Evolutionary conservation across 2,113 vertebrate genomes (phyloP).

Genomic region (Cottus gobio): DNA sequence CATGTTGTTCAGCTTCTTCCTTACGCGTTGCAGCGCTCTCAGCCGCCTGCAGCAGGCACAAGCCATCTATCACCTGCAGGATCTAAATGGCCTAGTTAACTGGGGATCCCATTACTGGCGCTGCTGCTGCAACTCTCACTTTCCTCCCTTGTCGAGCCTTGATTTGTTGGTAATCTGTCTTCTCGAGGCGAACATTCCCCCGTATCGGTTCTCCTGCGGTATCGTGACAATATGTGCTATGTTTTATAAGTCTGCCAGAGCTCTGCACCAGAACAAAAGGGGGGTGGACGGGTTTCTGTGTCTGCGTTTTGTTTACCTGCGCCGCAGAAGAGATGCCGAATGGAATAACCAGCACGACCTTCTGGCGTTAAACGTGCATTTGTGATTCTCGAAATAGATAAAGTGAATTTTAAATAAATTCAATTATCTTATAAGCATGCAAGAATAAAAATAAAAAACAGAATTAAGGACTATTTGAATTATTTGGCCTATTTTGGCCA

Average conservation of each 20-base stretch:
- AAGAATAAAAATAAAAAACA: neutral
- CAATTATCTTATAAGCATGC: neutral
- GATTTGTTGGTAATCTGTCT: slow-evolving; percentile 66
- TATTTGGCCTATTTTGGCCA: too few relatives aligned
- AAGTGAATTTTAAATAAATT: neutral
- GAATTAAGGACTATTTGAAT: neutral
- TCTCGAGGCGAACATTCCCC: slow-evolving; percentile 1
- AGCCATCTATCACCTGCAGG: slow-evolving; percentile 62
- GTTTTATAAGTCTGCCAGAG: slow-evolving; percentile 36
- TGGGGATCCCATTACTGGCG: slow-evolving; percentile 64
- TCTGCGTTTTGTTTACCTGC: neutral
- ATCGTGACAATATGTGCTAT: slow-evolving; percentile 27
- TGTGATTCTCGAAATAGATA: neutral
- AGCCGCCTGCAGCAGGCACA: slow-evolving; percentile 11
- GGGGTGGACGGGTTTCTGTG: neutral
- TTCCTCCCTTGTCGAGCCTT: slow-evolving; percentile 44
- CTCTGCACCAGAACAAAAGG: neutral
- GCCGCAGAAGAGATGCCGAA: neutral
- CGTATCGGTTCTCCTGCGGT: slow-evolving; percentile 53
- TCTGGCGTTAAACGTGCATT: neutral
- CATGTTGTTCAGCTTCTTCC: slow-evolving; percentile 14
- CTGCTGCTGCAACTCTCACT: slow-evolving; percentile 61
- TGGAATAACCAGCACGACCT: neutral
- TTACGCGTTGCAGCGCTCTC: slow-evolving; percentile 9
- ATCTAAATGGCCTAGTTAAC: slow-evolving; percentile 70